A percentile compares a stretch with the other conserved stretches of the same genome.
Evolutionary conservation across 2,797 vertebrate genomes (phyloP).

Genomic region (Alfaro cultratus): DNA sequence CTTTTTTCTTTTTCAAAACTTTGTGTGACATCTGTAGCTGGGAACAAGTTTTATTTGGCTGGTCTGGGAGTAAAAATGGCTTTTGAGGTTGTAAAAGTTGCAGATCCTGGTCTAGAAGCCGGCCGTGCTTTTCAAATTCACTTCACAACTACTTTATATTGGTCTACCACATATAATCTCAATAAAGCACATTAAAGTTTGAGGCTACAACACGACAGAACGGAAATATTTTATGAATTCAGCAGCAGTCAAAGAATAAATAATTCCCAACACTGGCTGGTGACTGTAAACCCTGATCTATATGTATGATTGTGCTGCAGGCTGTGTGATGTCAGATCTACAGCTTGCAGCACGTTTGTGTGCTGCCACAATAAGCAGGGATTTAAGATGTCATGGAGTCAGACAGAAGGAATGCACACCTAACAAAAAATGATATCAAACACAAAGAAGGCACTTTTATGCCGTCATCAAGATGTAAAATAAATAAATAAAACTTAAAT

Average conservation of each 20-base stretch:
- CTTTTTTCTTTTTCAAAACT: too few species aligned
- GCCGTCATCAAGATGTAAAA: background rate
- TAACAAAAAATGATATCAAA: background rate
- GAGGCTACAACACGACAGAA: background rate
- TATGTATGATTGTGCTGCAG: background rate
- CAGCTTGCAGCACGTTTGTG: background rate
- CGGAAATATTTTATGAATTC: background rate
- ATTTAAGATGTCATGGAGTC: background rate
- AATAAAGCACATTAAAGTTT: background rate
- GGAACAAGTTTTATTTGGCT: too few species aligned
- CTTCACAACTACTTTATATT: background rate
- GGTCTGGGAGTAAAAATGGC: too few species aligned
- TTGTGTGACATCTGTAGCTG: too few species aligned
- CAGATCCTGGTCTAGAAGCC: too few species aligned
- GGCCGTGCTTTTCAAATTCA: background rate
- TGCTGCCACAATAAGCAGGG: background rate
- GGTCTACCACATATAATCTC: background rate
- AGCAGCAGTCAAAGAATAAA: background rate
- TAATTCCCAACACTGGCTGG: background rate
- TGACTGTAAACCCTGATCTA: background rate
- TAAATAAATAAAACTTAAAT: background rate
- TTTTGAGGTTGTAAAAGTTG: too few species aligned
- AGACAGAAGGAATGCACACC: slow-evolving; percentile 1
- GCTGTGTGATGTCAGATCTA: background rate
- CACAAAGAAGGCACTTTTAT: background rate